Evolutionary conservation across 2,113 vertebrate species (phyloP).

Genomic region (Eudyptes chrysolophus): DNA sequence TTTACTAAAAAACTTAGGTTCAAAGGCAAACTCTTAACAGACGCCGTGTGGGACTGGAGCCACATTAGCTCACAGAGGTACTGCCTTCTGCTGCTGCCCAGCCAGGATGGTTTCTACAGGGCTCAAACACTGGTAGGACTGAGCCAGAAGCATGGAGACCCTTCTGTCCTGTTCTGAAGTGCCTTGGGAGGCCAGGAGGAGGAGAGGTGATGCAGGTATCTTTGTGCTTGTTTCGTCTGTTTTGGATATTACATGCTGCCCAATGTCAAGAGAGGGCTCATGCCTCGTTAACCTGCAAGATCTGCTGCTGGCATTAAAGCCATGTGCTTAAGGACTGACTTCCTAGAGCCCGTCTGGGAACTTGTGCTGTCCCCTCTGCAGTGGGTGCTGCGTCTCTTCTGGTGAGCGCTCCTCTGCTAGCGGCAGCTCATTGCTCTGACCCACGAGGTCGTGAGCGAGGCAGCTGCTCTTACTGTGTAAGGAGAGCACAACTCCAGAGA

Average conservation of each 20-base stretch:
- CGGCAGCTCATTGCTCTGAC: background rate
- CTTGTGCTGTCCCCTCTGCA: background rate
- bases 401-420: background rate
- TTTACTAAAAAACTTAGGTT: background rate
- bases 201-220: background rate
- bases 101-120: background rate
- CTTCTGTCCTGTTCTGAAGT: background rate
- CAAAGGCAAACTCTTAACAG: background rate
- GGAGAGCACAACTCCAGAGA: background rate
- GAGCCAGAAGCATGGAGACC: background rate
- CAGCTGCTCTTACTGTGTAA: background rate
- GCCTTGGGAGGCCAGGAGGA: background rate
- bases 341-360: background rate
- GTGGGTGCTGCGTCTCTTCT: background rate
- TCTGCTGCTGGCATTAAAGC: background rate
- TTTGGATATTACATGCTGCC: background rate
- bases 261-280: background rate
- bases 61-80: background rate
- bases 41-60: background rate
- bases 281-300: background rate
- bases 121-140: background rate
- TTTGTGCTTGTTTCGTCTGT: background rate
- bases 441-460: fast-evolving
- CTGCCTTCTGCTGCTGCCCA: background rate
- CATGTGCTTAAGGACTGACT: background rate